Base-by-base conservation (phyloP, 2,888 invertebrate species). In the Ypsolopha sequella region DNA sequence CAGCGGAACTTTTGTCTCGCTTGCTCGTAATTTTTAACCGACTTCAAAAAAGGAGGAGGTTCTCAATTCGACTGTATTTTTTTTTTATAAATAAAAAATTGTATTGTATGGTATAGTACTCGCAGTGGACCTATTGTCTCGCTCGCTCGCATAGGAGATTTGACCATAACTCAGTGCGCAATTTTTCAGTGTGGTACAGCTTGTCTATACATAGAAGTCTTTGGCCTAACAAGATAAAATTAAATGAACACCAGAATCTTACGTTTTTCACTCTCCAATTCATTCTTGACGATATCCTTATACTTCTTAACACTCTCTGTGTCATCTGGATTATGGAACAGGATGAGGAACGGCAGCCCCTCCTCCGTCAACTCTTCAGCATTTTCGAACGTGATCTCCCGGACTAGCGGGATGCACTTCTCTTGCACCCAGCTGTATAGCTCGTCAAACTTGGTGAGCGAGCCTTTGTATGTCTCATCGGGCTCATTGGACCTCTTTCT, bases 351-450 rank as follows among this genome's bases (percentile, higher is more conserved):
- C 6, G 99, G 99, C 64, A 99, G 80, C 36, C 99, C 99, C 84
- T 99, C 99, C 77, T 99, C 99, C 0, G 99, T 99, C 33, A 99
- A 81, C 78, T 99, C 99, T 81, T 99, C 99, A 1, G 99, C 99
- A 88, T 99, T 99, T 80, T 99, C 98, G 80, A 99, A 99, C 0
- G 99, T 99, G 54, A 99, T 99, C 80, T 99, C 99, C 51, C 99
- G 89, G 0, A 99, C 99, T 10, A 99, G 84, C 0, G 99, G 98
- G 41, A 99, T 95, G 75, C 99, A 99, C 69, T 95, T 96, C 60
- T 96, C 94, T 55, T 94, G 91, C 0, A 93, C 89, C 99, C 99
- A 99, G 54, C 91, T 88, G 64, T 93, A 91, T n/a, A 98, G 69
- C 60, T 95, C 94, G 64, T 97, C 97, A 64, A 93, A 95, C 67